Percentiles rank a stretch among this genome's conserved stretches.
These are phyloP conservation scores for Vireo altiloquus DNA, from an alignment of 2,113 vertebrate species.

Conservation along the genomic window DNA sequence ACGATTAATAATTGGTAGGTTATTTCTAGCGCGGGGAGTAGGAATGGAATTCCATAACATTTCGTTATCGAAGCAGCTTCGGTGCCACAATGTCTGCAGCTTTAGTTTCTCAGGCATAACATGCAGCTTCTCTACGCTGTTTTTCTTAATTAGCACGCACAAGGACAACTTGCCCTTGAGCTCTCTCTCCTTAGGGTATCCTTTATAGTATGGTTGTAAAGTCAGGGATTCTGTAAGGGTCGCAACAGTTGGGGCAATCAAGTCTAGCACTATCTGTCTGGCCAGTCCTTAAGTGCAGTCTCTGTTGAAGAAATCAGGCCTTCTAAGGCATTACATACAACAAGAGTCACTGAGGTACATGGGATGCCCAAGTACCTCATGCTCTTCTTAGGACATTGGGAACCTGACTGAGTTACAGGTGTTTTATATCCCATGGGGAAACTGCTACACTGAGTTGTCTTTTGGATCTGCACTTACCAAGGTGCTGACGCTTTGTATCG, in stretches of 20 bases:
- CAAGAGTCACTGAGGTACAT: background rate
- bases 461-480: background rate
- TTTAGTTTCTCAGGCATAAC: too few species aligned
- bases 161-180: too few species aligned
- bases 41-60: too few species aligned
- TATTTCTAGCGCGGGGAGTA: too few species aligned
- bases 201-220: too few species aligned
- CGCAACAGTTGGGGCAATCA: background rate
- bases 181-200: too few species aligned
- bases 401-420: background rate
- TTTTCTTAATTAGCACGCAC: too few species aligned
- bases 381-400: background rate
- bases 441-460: background rate
- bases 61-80: too few species aligned
- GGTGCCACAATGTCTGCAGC: too few species aligned
- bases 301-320: background rate
- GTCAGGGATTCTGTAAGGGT: too few species aligned
- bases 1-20: too few species aligned
- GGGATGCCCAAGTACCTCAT: background rate
- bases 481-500: background rate
- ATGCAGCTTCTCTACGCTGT: too few species aligned
- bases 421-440: background rate
- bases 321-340: background rate
- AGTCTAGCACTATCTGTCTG: background rate
- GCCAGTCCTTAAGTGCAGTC: background rate